Evolutionary conservation across 2,797 vertebrate species (phyloP).

Genomic region (Coendou prehensilis): DNA sequence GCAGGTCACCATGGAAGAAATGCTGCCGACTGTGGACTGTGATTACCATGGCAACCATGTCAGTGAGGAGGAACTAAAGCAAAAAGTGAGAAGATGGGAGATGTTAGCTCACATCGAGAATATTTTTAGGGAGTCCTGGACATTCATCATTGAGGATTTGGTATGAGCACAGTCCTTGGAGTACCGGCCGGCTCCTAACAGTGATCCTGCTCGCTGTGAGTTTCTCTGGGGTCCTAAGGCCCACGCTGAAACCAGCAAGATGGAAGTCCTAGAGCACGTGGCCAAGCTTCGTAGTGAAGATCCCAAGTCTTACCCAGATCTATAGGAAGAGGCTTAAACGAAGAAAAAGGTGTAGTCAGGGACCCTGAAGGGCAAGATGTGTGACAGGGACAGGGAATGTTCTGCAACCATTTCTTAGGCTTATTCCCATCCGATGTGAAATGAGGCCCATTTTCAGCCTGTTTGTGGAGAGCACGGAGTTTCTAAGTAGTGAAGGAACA

Average conservation of each 20-base stretch:
- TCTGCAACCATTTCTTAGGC: too few relatives aligned
- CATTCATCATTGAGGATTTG: not conserved
- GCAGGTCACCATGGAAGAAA: not conserved
- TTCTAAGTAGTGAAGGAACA: not conserved
- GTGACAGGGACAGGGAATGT: too few relatives aligned
- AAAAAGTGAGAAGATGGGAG: not conserved
- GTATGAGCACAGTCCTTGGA: not conserved
- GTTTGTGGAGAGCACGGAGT: not conserved
- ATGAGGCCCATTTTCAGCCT: not conserved
- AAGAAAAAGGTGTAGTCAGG: not conserved
- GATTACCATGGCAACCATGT: not conserved
- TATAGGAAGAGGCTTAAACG: not conserved
- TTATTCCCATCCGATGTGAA: too few relatives aligned
- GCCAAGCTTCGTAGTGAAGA: not conserved
- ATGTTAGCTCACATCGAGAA: not conserved
- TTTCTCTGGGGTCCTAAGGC: not conserved
- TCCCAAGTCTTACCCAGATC: not conserved
- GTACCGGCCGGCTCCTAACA: not conserved
- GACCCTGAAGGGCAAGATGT: too few relatives aligned
- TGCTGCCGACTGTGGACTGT: not conserved
- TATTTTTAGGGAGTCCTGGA: not conserved
- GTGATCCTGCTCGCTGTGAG: not conserved
- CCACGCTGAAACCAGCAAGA: not conserved
- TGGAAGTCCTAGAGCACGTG: not conserved
- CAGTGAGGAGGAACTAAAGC: not conserved